Conservation (phyloP, 2,888 invertebrate species). For the Caenorhabditis auriculariae region DNA sequence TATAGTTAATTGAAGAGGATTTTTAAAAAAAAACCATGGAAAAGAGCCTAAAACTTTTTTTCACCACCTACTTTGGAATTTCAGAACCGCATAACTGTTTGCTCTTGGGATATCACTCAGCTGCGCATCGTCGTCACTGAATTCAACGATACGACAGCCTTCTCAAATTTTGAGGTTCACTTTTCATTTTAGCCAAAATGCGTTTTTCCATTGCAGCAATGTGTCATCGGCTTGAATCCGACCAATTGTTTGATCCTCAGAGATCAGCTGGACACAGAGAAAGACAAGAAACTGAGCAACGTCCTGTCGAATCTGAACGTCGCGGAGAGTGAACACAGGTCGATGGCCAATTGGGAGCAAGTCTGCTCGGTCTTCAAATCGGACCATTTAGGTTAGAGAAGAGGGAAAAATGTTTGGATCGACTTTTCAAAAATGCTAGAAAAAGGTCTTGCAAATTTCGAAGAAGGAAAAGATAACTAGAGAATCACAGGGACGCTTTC, state of each 20-base stretch:
- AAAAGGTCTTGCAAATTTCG: too few relatives aligned
- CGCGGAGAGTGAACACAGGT: constrained; percentile 2
- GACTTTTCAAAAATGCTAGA: background rate
- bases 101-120: constrained; percentile 44
- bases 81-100: constrained; percentile 41
- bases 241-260: constrained; percentile 29
- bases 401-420: background rate
- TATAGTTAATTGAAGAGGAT: too few relatives aligned
- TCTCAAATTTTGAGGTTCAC: constrained; percentile 39
- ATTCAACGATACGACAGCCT: constrained; percentile 43
- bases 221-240: constrained; percentile 28
- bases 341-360: background rate
- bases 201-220: constrained; percentile 22
- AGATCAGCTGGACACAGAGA: background rate
- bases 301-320: constrained; percentile 1
- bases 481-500: too few relatives aligned
- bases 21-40: too few relatives aligned
- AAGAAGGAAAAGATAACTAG: too few relatives aligned
- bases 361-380: background rate
- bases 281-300: constrained; percentile 1
- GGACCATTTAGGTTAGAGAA: background rate
- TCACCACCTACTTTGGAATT: too few relatives aligned
- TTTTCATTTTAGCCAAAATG: background rate
- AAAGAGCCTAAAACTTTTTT: too few relatives aligned
- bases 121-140: constrained; percentile 39